Base-by-base conservation (phyloP, 2,888 invertebrate species). In the Schizotus pectinicornis region DNA sequence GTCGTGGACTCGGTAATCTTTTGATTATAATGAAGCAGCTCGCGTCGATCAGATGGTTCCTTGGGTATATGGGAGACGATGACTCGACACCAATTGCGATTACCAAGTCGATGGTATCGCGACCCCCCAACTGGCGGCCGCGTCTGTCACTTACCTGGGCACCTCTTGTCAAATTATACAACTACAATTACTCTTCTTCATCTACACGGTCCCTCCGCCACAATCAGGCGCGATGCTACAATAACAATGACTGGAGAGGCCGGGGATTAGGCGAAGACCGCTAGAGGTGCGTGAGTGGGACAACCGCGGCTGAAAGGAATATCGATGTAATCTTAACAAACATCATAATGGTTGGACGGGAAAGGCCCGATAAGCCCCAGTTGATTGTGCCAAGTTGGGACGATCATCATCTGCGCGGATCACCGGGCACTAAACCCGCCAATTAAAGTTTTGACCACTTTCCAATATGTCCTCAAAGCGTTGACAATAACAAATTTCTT, bases 111-210 rank as follows among this genome's bases (percentile, higher is more conserved):
- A 74, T 74, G 66, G 67, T 74, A 75, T 77, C 77, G 59, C 72
- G 78, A 73, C 77, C 79, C 78, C 78, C 79, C 78, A 78, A 74
- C 74, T 76, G 70, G 77, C 69, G 65, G 67, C 69, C 69, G 71
- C 71, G 71, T 71, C 75, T 77, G 77, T 76, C 76, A 77, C 74
- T 75, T 75, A 75, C 72, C 72, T 75, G 76, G 71, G 75, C 74
- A 75, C 77, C 75, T 74, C 76, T 73, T 75, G 77, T 77, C 77
- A 76, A 76, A 75, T 75, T 74, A 74, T 72, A 70, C 70, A 71
- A 69, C 68, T 66, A 71, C 72, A 72, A 74, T 73, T 73, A 72
- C 71, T 70, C 67, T 67, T 55, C 60, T 63, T 69, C 71, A 71
- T 70, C 70, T 68, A 64, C 68, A 66, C 69, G 61, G 59, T 56